phyloP scores from a whole-genome alignment of 2,797 vertebrate species.

The Amphiprion clarkii region DNA sequence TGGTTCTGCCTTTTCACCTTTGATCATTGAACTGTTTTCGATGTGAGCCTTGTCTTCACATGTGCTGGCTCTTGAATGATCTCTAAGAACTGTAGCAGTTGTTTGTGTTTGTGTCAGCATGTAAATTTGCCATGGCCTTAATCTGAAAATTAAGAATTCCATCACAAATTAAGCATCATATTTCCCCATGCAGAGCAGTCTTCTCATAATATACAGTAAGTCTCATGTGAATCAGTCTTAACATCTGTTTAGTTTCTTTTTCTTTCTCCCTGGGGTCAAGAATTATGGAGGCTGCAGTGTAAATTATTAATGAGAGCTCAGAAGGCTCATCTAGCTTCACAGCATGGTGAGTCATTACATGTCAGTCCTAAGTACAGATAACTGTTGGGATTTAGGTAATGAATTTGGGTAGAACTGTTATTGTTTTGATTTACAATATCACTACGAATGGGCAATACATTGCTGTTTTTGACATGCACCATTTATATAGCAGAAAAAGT shows the following conservation, averaged over 20 bases:
- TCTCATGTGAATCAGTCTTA: constrained; percentile 16
- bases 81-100: constrained; percentile 3
- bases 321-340: constrained; percentile 41
- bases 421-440: too few species aligned
- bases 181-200: constrained; percentile 7
- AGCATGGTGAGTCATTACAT: constrained; percentile 30
- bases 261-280: constrained; percentile 37
- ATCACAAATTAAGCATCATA: constrained; percentile 8
- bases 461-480: neutral
- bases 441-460: too few species aligned
- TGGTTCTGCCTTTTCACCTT: neutral
- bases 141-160: constrained; percentile 21
- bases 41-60: neutral
- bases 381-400: neutral
- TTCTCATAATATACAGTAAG: neutral
- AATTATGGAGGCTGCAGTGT: constrained; percentile 44
- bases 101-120: constrained; percentile 10
- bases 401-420: constrained; percentile 4
- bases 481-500: neutral
- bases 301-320: constrained; percentile 59
- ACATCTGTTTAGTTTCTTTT: constrained; percentile 38
- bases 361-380: constrained; percentile 22
- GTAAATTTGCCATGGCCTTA: constrained; percentile 3
- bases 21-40: neutral
- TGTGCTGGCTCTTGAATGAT: constrained; percentile 8